phyloP scores from a whole-genome alignment of 2,888 invertebrate species.

The Amaurobius ferox region DNA sequence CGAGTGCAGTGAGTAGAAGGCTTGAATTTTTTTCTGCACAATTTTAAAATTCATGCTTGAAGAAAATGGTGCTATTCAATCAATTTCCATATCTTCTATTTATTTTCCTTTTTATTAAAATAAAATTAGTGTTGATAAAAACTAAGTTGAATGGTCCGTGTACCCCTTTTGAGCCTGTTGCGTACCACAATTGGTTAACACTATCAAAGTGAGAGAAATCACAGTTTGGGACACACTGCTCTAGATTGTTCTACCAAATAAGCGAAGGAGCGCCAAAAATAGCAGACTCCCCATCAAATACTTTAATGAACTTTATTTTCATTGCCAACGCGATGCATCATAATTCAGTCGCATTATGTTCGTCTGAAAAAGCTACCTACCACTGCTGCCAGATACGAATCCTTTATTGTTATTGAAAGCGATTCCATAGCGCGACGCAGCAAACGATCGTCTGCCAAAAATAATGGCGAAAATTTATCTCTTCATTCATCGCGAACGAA shows the following conservation, averaged over 20 bases:
- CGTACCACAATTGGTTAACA: too few species aligned
- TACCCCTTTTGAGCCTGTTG: too few species aligned
- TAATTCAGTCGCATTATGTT: conserved; percentile 41
- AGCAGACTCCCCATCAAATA: conserved; percentile 27
- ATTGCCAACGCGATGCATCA: conserved; percentile 35
- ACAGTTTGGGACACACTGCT: too few species aligned
- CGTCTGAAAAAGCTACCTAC: conserved; percentile 54
- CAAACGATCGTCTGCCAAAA: conserved; percentile 35
- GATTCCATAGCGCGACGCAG: not conserved
- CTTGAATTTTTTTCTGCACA: too few species aligned
- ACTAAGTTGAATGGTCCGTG: too few species aligned
- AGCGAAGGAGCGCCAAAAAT: not conserved
- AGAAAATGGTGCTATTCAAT: too few species aligned
- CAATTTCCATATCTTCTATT: too few species aligned
- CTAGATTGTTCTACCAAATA: not conserved
- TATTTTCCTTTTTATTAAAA: too few species aligned
- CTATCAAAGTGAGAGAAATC: too few species aligned
- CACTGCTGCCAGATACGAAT: conserved; percentile 59
- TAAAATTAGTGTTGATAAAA: too few species aligned
- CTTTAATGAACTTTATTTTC: conserved; percentile 67
- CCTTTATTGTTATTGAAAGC: conserved; percentile 67
- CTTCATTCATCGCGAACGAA: conserved; percentile 55
- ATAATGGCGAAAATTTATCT: conserved; percentile 69
- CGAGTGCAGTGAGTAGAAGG: too few species aligned
- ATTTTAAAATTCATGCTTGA: too few species aligned